Evolutionary conservation across 2,113 vertebrate genomes (phyloP), one percentile per base, ranked within the genome.

Genomic region (Todiramphus chloris): DNA sequence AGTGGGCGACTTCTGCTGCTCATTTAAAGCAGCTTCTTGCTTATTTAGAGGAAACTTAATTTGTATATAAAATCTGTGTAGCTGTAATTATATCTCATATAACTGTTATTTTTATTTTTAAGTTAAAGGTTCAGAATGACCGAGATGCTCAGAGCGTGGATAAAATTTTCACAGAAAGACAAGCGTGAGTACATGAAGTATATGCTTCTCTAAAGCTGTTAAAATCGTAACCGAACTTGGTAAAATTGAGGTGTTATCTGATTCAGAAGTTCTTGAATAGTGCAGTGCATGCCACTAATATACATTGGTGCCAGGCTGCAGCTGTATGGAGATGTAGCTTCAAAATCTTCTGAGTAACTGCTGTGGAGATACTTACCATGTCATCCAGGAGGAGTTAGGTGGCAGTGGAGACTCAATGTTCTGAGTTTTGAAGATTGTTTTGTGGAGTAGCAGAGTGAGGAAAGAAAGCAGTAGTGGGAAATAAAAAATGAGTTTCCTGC

Each of bases 61-160:
- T 56, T 78, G 10, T 50, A 7, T 51, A 16, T 78, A 69, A 48
- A 69, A 43, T 59, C 13, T 68, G 3, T 50, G 28, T 77, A 25
- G 51, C 66, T 60, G 25, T 73, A 87, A 30, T 41, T 70, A 39
- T 23, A 9, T 44, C 12, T 53, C 37, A 35, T 64, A 8, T 73
- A 5, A 64, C 50, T 44, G 82, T 73, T 94, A 64, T 51, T 23
- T 37, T 46, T 81, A 67, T 94, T 96, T 81, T 66, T 48, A 90
- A 99, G 99, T 93, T 99, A 83, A 99, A 99, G 97, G 98, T 98
- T 58, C 98, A 99, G 94, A 99, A 99, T 96, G 98, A 99, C 97
- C 97, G 97, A 70, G 99, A 99, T 11, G 96, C 98, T 69, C 98
- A 99, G 77, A 98, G 97, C 63, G 99, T 99, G 76, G 99, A 99